Base-by-base conservation (phyloP, 2,797 vertebrate species). In the Pelobates cultripes region DNA sequence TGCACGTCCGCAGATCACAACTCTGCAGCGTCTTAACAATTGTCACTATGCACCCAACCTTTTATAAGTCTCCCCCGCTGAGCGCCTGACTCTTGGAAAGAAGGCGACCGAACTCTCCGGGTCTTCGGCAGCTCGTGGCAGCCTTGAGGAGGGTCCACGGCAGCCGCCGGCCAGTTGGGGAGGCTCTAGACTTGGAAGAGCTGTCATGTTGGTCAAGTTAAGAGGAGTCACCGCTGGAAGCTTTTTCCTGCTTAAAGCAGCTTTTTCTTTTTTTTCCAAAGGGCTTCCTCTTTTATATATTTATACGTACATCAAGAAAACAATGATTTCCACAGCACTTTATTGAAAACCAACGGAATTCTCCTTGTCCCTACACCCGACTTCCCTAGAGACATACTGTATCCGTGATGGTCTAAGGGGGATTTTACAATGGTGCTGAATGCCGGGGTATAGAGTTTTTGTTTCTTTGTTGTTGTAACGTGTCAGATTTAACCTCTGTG, bases 271-370 rank as follows among this genome's bases (percentile, higher is more conserved):
- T 74, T 75, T 75, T 75, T 75, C 57, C 57, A 75, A 75, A 75
- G 73, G 73, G 73, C 73, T 75, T 75, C 73, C 73, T 75, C 73
- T 75, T 75, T 75, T 75, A 61, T 75, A 75, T 75, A 75, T 75
- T 75, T 75, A 75, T 75, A 75, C 57, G 73, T 75, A 75, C 73
- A 75, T 60, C 73, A 64, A 75, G 73, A 75, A 74, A 75, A 75
- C 73, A 60, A 43, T 60, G 41, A 60, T 74, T 74, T 74, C 72
- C 72, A 74, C 72, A 64, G 73, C 73, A 75, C 73, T 75, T 75
- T 75, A 75, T 63, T 43, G 55, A 63, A 44, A 75, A 43, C 42
- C n/a, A 43, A 75, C 42, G 15, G 73, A 63, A 75, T 75, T 75
- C 43, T 75, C 73, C 57, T 55, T 64, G 28, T n/a, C 73, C 73